These are phyloP conservation scores for Andrena haemorrhoa DNA, from an alignment of 2,888 invertebrate species.

Conservation along the genomic window DNA sequence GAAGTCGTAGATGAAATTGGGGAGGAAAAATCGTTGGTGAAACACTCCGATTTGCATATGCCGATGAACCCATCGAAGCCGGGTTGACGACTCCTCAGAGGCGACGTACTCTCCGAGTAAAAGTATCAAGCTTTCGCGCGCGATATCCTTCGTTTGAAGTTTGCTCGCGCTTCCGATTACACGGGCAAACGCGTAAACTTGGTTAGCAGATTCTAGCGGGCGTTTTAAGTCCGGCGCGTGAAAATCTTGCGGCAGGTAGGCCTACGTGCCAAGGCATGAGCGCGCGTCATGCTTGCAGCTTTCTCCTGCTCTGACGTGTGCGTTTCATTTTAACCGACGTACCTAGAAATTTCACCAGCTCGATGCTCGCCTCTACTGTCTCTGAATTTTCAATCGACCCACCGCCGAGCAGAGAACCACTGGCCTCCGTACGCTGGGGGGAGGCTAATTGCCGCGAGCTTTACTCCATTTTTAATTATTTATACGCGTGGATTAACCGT, in stretches of 20 bases:
- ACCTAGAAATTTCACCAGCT: constrained; percentile 16
- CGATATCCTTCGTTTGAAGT: neutral
- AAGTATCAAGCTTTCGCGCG: neutral
- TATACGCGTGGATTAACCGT: constrained; percentile 27
- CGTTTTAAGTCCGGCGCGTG: constrained; percentile 7
- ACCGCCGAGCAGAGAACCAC: neutral
- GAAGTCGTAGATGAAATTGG: neutral
- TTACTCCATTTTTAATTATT: constrained; percentile 38
- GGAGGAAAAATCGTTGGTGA: neutral
- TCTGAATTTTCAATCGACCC: neutral
- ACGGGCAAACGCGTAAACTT: neutral
- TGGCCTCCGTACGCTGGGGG: neutral
- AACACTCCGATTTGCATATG: constrained; percentile 23
- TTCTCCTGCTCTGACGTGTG: constrained; percentile 67
- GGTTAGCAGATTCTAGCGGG: neutral
- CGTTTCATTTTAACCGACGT: constrained; percentile 27
- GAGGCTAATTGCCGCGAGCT: constrained; percentile 27
- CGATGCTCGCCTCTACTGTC: neutral
- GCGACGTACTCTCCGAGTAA: neutral
- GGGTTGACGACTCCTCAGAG: neutral
- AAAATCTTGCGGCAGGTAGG: constrained; percentile 31
- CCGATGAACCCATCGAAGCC: neutral
- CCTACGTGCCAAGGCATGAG: constrained; percentile 47
- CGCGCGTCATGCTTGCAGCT: constrained; percentile 72
- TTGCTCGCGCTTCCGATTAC: neutral